Percentiles rank a stretch among this genome's conserved stretches.
Conservation (phyloP, 2,888 invertebrate species). For the Syrista parreyssii region DNA sequence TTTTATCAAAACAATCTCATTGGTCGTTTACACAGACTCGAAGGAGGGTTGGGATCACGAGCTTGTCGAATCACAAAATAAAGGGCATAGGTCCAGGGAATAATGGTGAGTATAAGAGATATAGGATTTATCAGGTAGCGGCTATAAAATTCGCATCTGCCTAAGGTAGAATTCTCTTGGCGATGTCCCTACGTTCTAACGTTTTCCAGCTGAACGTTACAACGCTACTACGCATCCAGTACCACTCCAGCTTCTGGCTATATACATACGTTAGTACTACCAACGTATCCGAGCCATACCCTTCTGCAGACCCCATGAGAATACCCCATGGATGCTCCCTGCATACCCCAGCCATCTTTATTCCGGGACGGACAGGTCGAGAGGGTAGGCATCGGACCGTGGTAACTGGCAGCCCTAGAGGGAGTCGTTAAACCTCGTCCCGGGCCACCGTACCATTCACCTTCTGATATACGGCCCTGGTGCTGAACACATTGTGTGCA, state of each 20-base stretch:
- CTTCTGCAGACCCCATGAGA: conserved; percentile 50
- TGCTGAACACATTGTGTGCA: conserved; percentile 30
- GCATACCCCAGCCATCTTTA: conserved; percentile 59
- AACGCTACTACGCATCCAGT: background rate
- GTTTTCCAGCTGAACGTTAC: background rate
- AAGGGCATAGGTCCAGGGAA: background rate
- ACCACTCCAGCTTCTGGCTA: background rate
- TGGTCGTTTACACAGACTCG: background rate
- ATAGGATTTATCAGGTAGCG: background rate
- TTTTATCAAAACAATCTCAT: background rate
- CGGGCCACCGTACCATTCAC: conserved; percentile 52
- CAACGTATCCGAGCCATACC: conserved; percentile 26
- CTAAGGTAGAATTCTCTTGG: background rate
- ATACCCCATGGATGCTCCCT: conserved; percentile 41
- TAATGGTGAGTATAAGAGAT: background rate
- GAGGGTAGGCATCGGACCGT: conserved; percentile 66
- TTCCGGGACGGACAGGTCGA: conserved; percentile 61
- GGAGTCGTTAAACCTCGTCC: conserved; percentile 65
- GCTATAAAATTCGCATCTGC: background rate
- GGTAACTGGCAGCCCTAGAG: conserved; percentile 64
- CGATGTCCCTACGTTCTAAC: background rate
- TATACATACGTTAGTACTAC: conserved; percentile 12
- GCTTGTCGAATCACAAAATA: background rate
- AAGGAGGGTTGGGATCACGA: background rate
- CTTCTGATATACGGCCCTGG: conserved; percentile 58